Conservation (phyloP, 2,888 invertebrate genomes). For the Drosophila affinis region DNA sequence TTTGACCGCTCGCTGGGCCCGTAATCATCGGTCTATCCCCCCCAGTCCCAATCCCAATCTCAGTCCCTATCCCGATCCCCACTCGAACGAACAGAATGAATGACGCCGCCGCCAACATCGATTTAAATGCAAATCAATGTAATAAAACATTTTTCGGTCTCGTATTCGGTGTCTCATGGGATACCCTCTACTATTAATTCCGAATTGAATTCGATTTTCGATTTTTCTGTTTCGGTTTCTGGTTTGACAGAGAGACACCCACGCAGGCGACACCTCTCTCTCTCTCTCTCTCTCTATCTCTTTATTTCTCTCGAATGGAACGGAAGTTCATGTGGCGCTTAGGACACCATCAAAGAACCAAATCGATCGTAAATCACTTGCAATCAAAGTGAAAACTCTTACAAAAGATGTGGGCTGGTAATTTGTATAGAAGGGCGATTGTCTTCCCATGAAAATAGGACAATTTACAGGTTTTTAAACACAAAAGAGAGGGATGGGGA, state of each 20-base stretch:
- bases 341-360: slow-evolving; percentile 45
- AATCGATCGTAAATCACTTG: slow-evolving; percentile 59
- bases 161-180: slow-evolving; percentile 42
- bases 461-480: slow-evolving; percentile 30
- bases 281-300: slow-evolving; percentile 26
- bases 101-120: slow-evolving; percentile 64
- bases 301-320: slow-evolving; percentile 34
- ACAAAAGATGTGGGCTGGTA: slow-evolving; percentile 34
- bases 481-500: not conserved
- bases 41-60: slow-evolving; percentile 1
- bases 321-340: slow-evolving; percentile 77
- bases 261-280: slow-evolving; percentile 54
- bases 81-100: slow-evolving; percentile 16
- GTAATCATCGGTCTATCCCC: slow-evolving; percentile 61
- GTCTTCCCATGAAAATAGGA: slow-evolving; percentile 29
- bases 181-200: slow-evolving; percentile 66
- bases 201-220: slow-evolving; percentile 56
- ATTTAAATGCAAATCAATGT: slow-evolving; percentile 83
- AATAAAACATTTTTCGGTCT: slow-evolving; percentile 74
- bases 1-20: slow-evolving; percentile 73
- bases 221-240: not conserved
- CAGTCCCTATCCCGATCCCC: not conserved
- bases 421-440: slow-evolving; percentile 28
- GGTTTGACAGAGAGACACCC: slow-evolving; percentile 58
- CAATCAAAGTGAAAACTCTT: slow-evolving; percentile 33